Base-by-base conservation (phyloP, 2,113 vertebrate genomes). In the Orycteropus afer region DNA sequence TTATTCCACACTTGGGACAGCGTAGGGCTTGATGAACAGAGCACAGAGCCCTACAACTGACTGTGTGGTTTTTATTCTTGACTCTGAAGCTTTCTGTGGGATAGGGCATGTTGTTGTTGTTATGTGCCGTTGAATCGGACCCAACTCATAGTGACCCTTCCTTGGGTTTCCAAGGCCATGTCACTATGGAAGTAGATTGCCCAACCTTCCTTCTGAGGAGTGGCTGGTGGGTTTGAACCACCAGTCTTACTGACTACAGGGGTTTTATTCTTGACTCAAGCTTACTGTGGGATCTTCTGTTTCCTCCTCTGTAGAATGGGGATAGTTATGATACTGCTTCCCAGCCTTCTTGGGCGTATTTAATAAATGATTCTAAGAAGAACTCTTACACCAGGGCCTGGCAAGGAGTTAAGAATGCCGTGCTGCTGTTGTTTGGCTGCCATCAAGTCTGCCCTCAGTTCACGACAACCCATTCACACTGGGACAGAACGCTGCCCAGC, bases 11-110 rank as follows among this genome's bases (percentile, higher is more conserved):
- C 32, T 55, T 51, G 55, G 23, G n/a, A 42, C 15, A 7, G 59
- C 2, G 0, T 12, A 3, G 2, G 7, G 14, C 29, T 80, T n/a
- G 29, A 0, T 12, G n/a, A 25, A 57, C 23, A 20, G 0, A 45
- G 17, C 23, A 25, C 7, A 25, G 9, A 9, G 7, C 37, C 23
- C 17, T 18, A 8, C 25, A 37, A 37, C 49, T 53, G 40, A 1
- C 51, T 71, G 20, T n/a, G 22, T 34, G 37, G 49, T 22, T 80
- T 51, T 8, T 13, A 29, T 87, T 87, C 51, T 23, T 29, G 32
- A 42, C 13, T 87, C 61, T 86, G 34, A 2, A 12, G 8, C 32
- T 76, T 65, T 27, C 22, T 9, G 0, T 27, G 1, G 80, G 23
- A 42, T 59, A n/a, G n/a, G n/a, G n/a, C n/a, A n/a, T n/a, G n/a